phyloP scores from a whole-genome alignment of 2,113 vertebrate genomes.

The Chlamydotis undulata region DNA sequence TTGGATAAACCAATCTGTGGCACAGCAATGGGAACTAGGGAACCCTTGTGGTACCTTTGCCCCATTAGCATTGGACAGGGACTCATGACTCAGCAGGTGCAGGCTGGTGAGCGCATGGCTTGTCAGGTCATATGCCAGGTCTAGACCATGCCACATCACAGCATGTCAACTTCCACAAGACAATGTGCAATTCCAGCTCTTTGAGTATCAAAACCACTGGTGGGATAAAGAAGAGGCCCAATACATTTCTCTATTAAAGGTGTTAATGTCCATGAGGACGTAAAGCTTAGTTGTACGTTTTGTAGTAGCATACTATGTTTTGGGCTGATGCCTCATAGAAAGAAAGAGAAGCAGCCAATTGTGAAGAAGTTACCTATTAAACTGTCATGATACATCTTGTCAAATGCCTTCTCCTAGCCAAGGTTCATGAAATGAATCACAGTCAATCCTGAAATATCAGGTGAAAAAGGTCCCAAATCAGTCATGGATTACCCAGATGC shows the following conservation, averaged over 20 bases:
- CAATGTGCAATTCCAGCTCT: neutral
- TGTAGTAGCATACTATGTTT: neutral
- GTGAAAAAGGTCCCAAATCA: neutral
- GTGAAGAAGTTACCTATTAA: neutral
- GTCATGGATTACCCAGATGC: neutral
- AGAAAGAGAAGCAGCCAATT: neutral
- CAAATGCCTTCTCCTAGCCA: neutral
- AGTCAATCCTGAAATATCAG: neutral
- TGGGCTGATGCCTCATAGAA: neutral
- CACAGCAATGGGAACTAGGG: neutral
- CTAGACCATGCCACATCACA: neutral
- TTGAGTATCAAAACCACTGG: neutral
- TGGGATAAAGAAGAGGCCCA: neutral
- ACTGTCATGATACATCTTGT: neutral
- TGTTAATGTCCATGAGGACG: neutral
- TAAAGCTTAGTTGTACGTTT: neutral
- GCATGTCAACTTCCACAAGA: neutral
- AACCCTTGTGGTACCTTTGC: neutral
- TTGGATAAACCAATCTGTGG: neutral
- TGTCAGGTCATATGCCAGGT: neutral
- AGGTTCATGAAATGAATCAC: neutral
- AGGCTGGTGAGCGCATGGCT: neutral
- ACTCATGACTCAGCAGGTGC: neutral
- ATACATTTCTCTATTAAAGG: neutral
- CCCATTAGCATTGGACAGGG: neutral